Base-by-base conservation (phyloP, 1,140 invertebrate species). In the Dreissena polymorpha region DNA sequence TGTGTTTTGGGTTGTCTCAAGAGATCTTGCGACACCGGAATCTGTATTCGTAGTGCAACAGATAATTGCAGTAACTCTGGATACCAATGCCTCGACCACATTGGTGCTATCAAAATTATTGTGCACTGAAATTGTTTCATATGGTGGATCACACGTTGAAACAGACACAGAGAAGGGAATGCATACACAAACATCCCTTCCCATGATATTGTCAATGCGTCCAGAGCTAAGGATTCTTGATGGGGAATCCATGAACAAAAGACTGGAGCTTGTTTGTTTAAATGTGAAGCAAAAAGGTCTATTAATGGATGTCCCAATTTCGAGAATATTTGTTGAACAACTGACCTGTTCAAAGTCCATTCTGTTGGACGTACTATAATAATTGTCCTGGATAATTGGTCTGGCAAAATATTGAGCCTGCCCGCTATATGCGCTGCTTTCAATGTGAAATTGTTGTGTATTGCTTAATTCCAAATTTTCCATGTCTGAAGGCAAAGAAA, bases 81-180 rank as follows among this genome's bases (percentile, higher is more conserved):
- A 55, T 77, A 80, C 68, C 70, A 71, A 72, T 49, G 74, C 65
- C 82, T 69, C 14, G 64, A 76, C 69, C 80, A 87, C 10, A 8
- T 23, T 50, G 80, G 85, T 7, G 87, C 83, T 50, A 88, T 74
- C 27, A 88, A 79, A 77, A 88, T 83, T 10, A 84, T 23, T 60
- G 13, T 63, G 64, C 85, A 86, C 8, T 76, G 27, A 39, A 67
- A 75, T 16, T 57, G 29, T 53, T 81, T 76, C 29, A 86, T 77
- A 18, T 86, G 68, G 25, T 70, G 14, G 0, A 86, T 49, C 0
- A 88, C 69, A 55, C 69, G 80, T 39, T 72, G 79, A 16, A 86
- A 71, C 21, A 86, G 70, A 63, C 65, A 82, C n/a, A 79, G n/a
- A 29, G 76, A 80, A 12, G 86, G 80, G 71, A 80, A 88, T 0